A percentile compares a stretch with the other conserved stretches of the same genome.
Evolutionary conservation across 2,888 invertebrate species (phyloP).

Genomic region (Cryptophagus acutangulus): DNA sequence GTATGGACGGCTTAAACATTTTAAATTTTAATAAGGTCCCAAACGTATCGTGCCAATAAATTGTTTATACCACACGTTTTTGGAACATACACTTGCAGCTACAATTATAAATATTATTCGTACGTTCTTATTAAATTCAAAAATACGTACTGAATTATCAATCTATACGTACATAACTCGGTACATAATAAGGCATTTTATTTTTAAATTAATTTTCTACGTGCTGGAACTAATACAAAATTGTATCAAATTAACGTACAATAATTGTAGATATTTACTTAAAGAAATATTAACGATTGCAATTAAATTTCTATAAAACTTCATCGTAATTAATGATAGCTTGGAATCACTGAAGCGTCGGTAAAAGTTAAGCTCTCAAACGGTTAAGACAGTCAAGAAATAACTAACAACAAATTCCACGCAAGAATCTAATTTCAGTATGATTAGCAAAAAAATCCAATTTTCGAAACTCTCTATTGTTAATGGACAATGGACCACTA

Average conservation of each 20-base stretch:
- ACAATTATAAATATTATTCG: conserved; percentile 20
- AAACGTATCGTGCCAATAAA: conserved; percentile 46
- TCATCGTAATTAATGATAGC: conserved; percentile 2
- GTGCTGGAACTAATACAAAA: too few relatives aligned
- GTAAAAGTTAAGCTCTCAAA: conserved; percentile 15
- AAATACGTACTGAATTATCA: conserved; percentile 14
- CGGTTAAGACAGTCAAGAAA: too few relatives aligned
- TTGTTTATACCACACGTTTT: conserved; percentile 38
- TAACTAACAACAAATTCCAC: too few relatives aligned
- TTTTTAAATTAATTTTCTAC: too few relatives aligned
- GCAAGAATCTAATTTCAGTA: too few relatives aligned
- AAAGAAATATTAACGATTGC: conserved; percentile 4
- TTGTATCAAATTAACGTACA: too few relatives aligned
- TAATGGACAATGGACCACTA: conserved; percentile 2
- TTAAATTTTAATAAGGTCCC: conserved; percentile 45
- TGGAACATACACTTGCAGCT: conserved; percentile 16
- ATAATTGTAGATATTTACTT: background rate
- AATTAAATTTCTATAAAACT: conserved; percentile 2
- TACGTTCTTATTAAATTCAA: conserved; percentile 1
- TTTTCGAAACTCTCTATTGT: conserved; percentile 22
- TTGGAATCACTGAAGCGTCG: conserved; percentile 17
- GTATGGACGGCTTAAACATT: conserved; percentile 27
- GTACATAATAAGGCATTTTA: too few relatives aligned
- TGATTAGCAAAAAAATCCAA: conserved; percentile 29
- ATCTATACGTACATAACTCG: conserved; percentile 13